phyloP scores from a whole-genome alignment of 2,113 vertebrate genomes.

The Planiliza haematocheilus region DNA sequence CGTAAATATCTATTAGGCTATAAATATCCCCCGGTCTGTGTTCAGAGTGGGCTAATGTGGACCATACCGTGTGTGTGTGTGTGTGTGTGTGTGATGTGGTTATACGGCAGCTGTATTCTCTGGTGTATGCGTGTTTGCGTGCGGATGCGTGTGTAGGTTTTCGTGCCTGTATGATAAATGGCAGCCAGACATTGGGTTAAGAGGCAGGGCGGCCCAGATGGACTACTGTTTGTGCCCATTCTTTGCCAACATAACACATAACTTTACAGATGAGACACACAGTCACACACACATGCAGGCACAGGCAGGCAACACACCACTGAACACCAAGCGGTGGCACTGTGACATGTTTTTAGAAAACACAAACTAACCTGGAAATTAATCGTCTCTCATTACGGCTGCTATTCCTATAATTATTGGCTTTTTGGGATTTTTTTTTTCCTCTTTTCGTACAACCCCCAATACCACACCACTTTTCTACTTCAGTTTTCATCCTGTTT shows the following conservation, averaged over 20 bases:
- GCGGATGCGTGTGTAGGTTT: slow-evolving; percentile 50
- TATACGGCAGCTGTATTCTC: slow-evolving; percentile 67
- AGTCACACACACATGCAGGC: not conserved
- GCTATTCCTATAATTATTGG: slow-evolving; percentile 9
- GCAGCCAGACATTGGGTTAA: slow-evolving; percentile 69
- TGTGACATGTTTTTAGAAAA: slow-evolving; percentile 47
- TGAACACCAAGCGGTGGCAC: slow-evolving; percentile 13
- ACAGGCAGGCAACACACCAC: not conserved
- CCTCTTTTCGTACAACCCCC: no score
- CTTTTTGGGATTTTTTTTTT: not conserved
- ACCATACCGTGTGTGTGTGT: slow-evolving; percentile 63
- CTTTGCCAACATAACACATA: slow-evolving; percentile 44
- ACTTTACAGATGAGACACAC: slow-evolving; percentile 21
- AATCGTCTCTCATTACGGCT: slow-evolving; percentile 47
- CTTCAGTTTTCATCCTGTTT: slow-evolving; percentile 40
- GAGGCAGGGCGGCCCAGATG: slow-evolving; percentile 69
- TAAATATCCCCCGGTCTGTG: slow-evolving; percentile 73
- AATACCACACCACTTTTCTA: slow-evolving; percentile 11
- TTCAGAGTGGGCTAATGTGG: slow-evolving; percentile 76
- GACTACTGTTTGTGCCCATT: slow-evolving; percentile 61
- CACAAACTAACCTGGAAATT: slow-evolving; percentile 38
- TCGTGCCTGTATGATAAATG: slow-evolving; percentile 70
- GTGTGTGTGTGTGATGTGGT: slow-evolving; percentile 73
- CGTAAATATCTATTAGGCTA: slow-evolving; percentile 68
- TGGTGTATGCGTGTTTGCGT: slow-evolving; percentile 38